Percentiles rank a stretch among this genome's conserved stretches.
Evolutionary conservation across 1,140 invertebrate genomes (phyloP).

Genomic region (Drosophila prosaltans): DNA sequence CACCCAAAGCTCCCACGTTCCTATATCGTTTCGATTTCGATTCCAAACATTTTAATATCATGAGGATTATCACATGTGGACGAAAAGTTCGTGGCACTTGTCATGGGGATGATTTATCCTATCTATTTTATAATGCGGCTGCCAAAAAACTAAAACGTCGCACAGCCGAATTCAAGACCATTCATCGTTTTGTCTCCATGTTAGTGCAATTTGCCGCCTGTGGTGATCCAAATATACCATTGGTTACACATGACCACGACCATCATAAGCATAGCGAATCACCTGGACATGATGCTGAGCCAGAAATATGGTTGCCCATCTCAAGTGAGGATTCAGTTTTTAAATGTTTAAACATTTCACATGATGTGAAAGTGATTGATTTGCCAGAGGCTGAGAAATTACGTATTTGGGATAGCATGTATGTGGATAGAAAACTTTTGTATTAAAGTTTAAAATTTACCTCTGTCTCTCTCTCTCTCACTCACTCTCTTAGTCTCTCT

Average conservation of each 20-base stretch:
- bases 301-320: slow-evolving; percentile 62
- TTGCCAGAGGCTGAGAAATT: slow-evolving; percentile 84
- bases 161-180: slow-evolving; percentile 80
- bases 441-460: slow-evolving; percentile 34
- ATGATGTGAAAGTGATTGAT: slow-evolving; percentile 81
- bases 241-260: slow-evolving; percentile 42
- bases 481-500: neutral
- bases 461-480: neutral
- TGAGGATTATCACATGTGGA: slow-evolving; percentile 82
- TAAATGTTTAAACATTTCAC: slow-evolving; percentile 83
- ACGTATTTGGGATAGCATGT: slow-evolving; percentile 83
- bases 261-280: slow-evolving; percentile 14
- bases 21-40: slow-evolving; percentile 84
- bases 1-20: slow-evolving; percentile 81
- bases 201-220: slow-evolving; percentile 83
- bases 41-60: slow-evolving; percentile 77
- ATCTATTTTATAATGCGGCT: slow-evolving; percentile 85
- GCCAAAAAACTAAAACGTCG: slow-evolving; percentile 82
- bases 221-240: slow-evolving; percentile 74
- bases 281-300: slow-evolving; percentile 12
- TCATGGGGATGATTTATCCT: slow-evolving; percentile 87
- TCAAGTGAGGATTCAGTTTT: slow-evolving; percentile 62
- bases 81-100: slow-evolving; percentile 83
- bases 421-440: slow-evolving; percentile 56
- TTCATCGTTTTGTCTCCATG: slow-evolving; percentile 79